phyloP scores from a whole-genome alignment of 2,113 vertebrate species.

The Oceanodroma tethys region DNA sequence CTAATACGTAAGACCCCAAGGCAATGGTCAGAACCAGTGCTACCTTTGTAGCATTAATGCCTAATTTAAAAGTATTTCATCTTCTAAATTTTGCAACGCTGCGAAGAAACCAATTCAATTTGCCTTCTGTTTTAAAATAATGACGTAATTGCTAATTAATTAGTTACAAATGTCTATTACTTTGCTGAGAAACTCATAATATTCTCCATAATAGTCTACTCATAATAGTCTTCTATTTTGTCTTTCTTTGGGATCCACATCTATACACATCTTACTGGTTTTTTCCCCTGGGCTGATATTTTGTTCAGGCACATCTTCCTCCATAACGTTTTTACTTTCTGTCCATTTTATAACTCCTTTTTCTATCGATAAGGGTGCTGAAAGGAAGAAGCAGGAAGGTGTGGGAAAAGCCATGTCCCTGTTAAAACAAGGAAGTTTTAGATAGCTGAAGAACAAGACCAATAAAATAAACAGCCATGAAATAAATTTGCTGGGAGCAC shows the following conservation, averaged over 20 bases:
- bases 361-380: rapidly evolving
- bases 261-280: background rate
- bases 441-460: background rate
- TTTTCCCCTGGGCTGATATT: background rate
- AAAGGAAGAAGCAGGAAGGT: background rate
- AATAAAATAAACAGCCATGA: background rate
- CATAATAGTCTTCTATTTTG: background rate
- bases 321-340: background rate
- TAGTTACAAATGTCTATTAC: background rate
- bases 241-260: background rate
- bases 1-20: background rate
- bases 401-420: background rate
- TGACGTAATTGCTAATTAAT: background rate
- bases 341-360: background rate
- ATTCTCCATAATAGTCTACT: background rate
- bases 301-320: background rate
- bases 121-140: background rate
- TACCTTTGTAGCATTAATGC: background rate
- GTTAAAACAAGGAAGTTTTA: background rate
- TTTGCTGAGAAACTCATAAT: background rate
- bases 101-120: background rate
- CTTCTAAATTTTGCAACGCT: background rate
- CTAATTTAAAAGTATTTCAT: background rate
- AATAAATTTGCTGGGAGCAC: background rate
- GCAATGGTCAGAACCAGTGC: background rate